These are phyloP conservation scores for Ephestia elutella DNA, from an alignment of 1,140 invertebrate species.

Conservation along the genomic window DNA sequence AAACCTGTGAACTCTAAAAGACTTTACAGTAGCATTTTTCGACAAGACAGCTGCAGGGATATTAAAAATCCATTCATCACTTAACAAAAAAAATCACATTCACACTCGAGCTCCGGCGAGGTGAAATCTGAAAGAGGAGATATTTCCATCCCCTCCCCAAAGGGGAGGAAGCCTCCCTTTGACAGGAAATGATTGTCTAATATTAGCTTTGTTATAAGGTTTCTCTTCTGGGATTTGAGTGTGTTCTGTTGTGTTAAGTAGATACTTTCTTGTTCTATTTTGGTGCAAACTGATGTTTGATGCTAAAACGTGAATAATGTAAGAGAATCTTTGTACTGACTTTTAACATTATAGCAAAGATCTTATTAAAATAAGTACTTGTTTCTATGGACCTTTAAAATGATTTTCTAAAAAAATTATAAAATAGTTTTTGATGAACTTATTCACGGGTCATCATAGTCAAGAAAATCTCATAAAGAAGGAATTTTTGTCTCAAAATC, in stretches of 20 bases:
- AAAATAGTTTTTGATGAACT: too few relatives aligned
- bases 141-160: conserved; percentile 45
- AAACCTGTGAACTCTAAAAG: too few relatives aligned
- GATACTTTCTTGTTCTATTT: neutral
- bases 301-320: neutral
- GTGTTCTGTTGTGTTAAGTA: conserved; percentile 32
- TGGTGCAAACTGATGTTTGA: neutral
- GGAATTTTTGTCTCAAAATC: too few relatives aligned
- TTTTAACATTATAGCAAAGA: too few relatives aligned
- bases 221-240: conserved; percentile 63
- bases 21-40: conserved; percentile 36
- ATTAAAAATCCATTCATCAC: conserved; percentile 73
- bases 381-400: too few relatives aligned
- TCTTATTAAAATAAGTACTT: too few relatives aligned
- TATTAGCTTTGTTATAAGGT: conserved; percentile 74
- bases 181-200: conserved; percentile 74
- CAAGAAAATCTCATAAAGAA: too few relatives aligned
- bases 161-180: conserved; percentile 54
- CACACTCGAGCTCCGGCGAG: conserved; percentile 63
- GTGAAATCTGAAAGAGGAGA: conserved; percentile 68
- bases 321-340: too few relatives aligned
- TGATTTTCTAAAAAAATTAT: too few relatives aligned
- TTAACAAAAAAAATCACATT: conserved; percentile 61
- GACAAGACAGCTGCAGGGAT: conserved; percentile 52
- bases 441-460: too few relatives aligned